Evolutionary conservation across 2,113 vertebrate species (phyloP).

Genomic region (Aegithalos caudatus): DNA sequence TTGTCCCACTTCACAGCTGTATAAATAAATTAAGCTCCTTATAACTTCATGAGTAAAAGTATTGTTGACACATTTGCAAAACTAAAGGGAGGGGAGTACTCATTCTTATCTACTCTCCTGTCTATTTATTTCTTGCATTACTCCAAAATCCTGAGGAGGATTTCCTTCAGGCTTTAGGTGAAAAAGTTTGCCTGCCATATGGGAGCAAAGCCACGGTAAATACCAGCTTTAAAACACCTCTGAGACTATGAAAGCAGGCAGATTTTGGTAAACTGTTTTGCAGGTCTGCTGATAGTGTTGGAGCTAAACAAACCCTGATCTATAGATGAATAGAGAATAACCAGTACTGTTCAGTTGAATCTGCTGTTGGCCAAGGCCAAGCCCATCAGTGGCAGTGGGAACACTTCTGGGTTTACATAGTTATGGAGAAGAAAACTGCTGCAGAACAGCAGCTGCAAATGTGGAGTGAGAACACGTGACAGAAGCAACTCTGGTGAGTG

Average conservation of each 20-base stretch:
- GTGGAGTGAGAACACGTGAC: not conserved
- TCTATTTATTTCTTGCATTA: not conserved
- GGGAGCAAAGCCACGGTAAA: not conserved
- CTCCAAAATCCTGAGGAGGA: not conserved
- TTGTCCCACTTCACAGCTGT: not conserved
- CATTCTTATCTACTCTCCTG: not conserved
- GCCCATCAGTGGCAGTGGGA: not conserved
- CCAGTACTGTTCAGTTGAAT: not conserved
- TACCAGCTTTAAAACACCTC: not conserved
- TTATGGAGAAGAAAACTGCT: not conserved
- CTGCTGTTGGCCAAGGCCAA: not conserved
- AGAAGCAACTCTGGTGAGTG: not conserved
- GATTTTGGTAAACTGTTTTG: not conserved
- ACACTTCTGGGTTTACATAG: not conserved
- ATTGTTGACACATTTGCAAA: not conserved
- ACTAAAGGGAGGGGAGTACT: not conserved
- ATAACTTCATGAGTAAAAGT: not conserved
- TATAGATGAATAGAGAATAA: not conserved
- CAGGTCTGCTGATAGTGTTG: not conserved
- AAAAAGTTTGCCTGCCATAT: not conserved
- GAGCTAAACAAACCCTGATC: not conserved
- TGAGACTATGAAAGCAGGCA: not conserved
- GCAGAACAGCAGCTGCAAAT: not conserved
- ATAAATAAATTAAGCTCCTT: not conserved
- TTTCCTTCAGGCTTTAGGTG: not conserved